Evolutionary conservation across 2,797 vertebrate genomes (phyloP).

Genomic region (Pelodytes ibericus): DNA sequence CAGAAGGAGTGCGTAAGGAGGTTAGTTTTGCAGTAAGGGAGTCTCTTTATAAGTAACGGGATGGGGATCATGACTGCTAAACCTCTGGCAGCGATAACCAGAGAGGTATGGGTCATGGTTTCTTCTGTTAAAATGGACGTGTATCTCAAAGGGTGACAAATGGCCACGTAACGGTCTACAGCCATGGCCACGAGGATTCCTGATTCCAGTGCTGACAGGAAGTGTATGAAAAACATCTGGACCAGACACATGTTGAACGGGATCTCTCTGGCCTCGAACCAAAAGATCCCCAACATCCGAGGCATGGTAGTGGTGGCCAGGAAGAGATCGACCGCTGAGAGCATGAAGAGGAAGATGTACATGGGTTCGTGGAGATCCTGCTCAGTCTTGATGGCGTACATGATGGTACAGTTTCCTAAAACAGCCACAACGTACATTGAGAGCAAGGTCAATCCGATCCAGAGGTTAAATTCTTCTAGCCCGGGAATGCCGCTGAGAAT

Average conservation of each 20-base stretch:
- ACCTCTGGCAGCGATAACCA: neutral
- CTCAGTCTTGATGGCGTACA: conserved; percentile 47
- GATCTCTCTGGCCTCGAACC: conserved; percentile 59
- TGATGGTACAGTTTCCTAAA: conserved; percentile 56
- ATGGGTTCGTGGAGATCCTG: conserved; percentile 43
- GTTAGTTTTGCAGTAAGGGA: conserved; percentile 67
- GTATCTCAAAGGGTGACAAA: conserved; percentile 59
- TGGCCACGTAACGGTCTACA: conserved; percentile 74
- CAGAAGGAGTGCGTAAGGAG: conserved; percentile 76
- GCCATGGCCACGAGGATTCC: conserved; percentile 79
- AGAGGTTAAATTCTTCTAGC: conserved; percentile 55
- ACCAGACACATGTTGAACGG: conserved; percentile 71
- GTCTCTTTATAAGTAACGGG: conserved; percentile 43
- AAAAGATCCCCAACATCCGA: conserved; percentile 39
- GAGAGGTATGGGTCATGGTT: neutral
- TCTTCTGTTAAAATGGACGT: conserved; percentile 21
- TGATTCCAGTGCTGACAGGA: conserved; percentile 78
- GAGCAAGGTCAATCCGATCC: conserved; percentile 59
- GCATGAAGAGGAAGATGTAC: conserved; percentile 51
- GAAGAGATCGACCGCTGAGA: conserved; percentile 43
- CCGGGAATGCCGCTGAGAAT: conserved; percentile 55
- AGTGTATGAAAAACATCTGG: conserved; percentile 81
- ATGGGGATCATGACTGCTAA: conserved; percentile 29
- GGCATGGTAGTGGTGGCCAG: conserved; percentile 51
- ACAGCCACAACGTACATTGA: conserved; percentile 62